phyloP scores from a whole-genome alignment of 2,797 vertebrate genomes.

The Taenioides sp. region DNA sequence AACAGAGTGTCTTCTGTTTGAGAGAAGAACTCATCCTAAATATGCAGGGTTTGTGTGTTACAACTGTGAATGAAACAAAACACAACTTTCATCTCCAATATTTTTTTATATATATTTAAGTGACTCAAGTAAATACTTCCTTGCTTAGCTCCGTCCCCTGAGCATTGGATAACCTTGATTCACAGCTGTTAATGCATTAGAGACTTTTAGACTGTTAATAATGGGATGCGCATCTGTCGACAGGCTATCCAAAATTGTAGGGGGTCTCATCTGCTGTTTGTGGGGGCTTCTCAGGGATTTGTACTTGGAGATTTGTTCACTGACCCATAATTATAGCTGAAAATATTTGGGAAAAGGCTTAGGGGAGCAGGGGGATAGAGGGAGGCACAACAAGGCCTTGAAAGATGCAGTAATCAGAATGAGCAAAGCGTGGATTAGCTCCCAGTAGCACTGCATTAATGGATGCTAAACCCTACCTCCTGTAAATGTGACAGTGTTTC shows the following conservation, averaged over 20 bases:
- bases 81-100: too few relatives aligned
- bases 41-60: too few relatives aligned
- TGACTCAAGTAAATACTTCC: neutral
- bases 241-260: slow-evolving; percentile 29
- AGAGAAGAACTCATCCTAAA: too few relatives aligned
- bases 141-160: slow-evolving; percentile 11
- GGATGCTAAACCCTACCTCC: slow-evolving; percentile 61
- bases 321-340: slow-evolving; percentile 65
- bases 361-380: slow-evolving; percentile 16
- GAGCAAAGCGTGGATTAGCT: slow-evolving; percentile 71
- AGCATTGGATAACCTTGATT: slow-evolving; percentile 24
- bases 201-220: slow-evolving; percentile 22
- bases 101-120: neutral
- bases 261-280: slow-evolving; percentile 54
- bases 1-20: too few relatives aligned
- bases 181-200: slow-evolving; percentile 26
- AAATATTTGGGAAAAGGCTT: slow-evolving; percentile 57
- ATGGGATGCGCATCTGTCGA: slow-evolving; percentile 41
- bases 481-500: slow-evolving; percentile 12
- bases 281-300: slow-evolving; percentile 56
- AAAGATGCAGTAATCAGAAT: slow-evolving; percentile 62
- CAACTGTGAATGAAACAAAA: too few relatives aligned
- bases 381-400: slow-evolving; percentile 48
- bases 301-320: slow-evolving; percentile 55
- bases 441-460: slow-evolving; percentile 68